Percentiles rank a stretch among this genome's conserved stretches.
Conservation (phyloP, 2,888 invertebrate genomes). For the Onthophagus sagittarius region DNA sequence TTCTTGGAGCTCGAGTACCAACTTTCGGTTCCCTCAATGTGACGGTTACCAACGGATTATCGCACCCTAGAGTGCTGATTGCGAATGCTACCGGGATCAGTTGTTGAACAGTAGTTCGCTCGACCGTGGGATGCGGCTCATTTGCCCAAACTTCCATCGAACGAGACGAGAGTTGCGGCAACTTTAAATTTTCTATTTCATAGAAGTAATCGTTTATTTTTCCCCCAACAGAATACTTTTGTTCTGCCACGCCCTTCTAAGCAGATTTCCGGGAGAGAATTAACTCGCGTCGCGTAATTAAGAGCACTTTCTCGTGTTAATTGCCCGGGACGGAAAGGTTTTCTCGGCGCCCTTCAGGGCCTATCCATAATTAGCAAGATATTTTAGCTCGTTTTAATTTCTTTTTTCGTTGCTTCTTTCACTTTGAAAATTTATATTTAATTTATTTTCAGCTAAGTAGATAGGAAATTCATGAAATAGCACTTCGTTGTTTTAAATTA, state of each 20-base stretch:
- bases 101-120: slow-evolving; percentile 30
- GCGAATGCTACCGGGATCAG: slow-evolving; percentile 37
- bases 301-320: slow-evolving; percentile 8
- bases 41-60: slow-evolving; percentile 32
- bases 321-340: not conserved
- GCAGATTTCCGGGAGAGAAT: not conserved
- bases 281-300: slow-evolving; percentile 8
- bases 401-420: not conserved
- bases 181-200: not conserved
- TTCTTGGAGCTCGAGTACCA: slow-evolving; percentile 16
- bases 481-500: not conserved
- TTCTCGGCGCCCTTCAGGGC: not conserved
- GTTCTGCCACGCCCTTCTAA: not conserved
- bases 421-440: too few relatives aligned
- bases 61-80: slow-evolving; percentile 41
- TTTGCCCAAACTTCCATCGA: slow-evolving; percentile 14
- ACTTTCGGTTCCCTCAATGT: slow-evolving; percentile 21
- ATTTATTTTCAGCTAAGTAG: too few relatives aligned
- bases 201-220: not conserved
- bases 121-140: slow-evolving; percentile 19
- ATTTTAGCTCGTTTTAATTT: not conserved
- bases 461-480: too few relatives aligned
- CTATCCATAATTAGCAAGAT: not conserved
- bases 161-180: slow-evolving; percentile 4
- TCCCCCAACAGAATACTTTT: not conserved